Percentiles rank a stretch among this genome's conserved stretches.
Evolutionary conservation across 23 tunicate genomes (phyloP).

Genomic region (Corella eumyota): DNA sequence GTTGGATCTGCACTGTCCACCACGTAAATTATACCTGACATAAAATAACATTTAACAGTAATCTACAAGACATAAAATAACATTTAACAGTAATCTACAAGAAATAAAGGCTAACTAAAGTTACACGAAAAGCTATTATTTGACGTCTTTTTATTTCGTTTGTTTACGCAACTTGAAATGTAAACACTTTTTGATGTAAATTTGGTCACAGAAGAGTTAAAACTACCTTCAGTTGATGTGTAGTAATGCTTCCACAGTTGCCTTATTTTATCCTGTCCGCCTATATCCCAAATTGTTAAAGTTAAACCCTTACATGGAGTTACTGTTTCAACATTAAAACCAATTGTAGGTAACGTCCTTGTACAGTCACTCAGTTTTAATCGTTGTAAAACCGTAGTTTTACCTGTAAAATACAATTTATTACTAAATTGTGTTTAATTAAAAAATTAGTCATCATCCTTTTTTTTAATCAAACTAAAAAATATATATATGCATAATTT

Average conservation of each 20-base stretch:
- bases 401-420: constrained; percentile 31
- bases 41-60: not conserved
- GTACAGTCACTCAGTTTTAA: constrained; percentile 34
- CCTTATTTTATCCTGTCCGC: constrained; percentile 86
- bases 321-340: constrained; percentile 81
- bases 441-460: too few relatives aligned
- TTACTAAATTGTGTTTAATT: not conserved
- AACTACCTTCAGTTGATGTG: constrained; percentile 84
- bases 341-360: constrained; percentile 77
- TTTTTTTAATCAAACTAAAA: too few relatives aligned
- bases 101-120: not conserved
- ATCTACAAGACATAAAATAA: constrained; percentile 13
- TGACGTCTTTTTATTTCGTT: too few relatives aligned
- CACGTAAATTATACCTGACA: constrained; percentile 61
- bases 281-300: constrained; percentile 83
- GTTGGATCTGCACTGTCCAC: constrained; percentile 74
- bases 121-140: not conserved
- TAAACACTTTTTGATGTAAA: too few relatives aligned
- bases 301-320: constrained; percentile 67
- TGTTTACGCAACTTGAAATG: too few relatives aligned
- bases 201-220: too few relatives aligned
- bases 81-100: constrained; percentile 11
- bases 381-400: constrained; percentile 69
- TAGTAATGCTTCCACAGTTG: constrained; percentile 89
- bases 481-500: too few relatives aligned